phyloP scores from a whole-genome alignment of 1,140 invertebrate genomes.

The Saccostrea cuccullata region DNA sequence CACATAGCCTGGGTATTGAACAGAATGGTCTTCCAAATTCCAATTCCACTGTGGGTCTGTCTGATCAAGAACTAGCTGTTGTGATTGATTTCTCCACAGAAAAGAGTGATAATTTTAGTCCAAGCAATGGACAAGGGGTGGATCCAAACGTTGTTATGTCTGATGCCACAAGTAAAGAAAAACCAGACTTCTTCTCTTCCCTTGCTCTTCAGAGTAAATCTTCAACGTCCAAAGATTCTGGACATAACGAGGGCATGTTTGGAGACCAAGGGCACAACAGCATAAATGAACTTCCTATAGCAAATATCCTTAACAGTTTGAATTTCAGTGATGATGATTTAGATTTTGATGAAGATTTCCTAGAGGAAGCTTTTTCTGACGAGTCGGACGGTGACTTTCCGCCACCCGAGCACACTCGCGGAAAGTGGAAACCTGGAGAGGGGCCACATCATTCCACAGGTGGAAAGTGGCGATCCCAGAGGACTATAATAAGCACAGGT shows the following conservation, averaged over 20 bases:
- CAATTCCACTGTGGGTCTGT: not conserved
- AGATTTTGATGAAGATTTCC: slow-evolving; percentile 66
- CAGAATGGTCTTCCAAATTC: slow-evolving; percentile 16
- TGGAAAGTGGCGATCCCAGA: slow-evolving; percentile 30
- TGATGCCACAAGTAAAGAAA: slow-evolving; percentile 40
- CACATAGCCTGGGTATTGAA: not conserved
- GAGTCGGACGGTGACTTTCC: slow-evolving; percentile 72
- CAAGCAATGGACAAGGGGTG: slow-evolving; percentile 48
- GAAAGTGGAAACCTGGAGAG: slow-evolving; percentile 86
- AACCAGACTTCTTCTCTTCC: slow-evolving; percentile 90
- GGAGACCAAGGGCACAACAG: slow-evolving; percentile 40
- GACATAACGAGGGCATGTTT: slow-evolving; percentile 32
- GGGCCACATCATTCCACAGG: slow-evolving; percentile 56
- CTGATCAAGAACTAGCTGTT: slow-evolving; percentile 1
- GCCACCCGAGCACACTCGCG: slow-evolving; percentile 84
- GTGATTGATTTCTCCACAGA: slow-evolving; percentile 14
- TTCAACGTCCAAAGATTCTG: slow-evolving; percentile 51
- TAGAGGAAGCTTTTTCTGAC: slow-evolving; percentile 62
- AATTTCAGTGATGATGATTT: slow-evolving; percentile 73
- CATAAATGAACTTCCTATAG: slow-evolving; percentile 64
- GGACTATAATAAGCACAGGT: slow-evolving; percentile 32
- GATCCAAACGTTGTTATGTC: slow-evolving; percentile 58
- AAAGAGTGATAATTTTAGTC: slow-evolving; percentile 51
- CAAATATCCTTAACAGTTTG: slow-evolving; percentile 72
- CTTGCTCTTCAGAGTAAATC: slow-evolving; percentile 88